Base-by-base conservation (phyloP, 2,888 invertebrate species). In the Artemia sp. region DNA sequence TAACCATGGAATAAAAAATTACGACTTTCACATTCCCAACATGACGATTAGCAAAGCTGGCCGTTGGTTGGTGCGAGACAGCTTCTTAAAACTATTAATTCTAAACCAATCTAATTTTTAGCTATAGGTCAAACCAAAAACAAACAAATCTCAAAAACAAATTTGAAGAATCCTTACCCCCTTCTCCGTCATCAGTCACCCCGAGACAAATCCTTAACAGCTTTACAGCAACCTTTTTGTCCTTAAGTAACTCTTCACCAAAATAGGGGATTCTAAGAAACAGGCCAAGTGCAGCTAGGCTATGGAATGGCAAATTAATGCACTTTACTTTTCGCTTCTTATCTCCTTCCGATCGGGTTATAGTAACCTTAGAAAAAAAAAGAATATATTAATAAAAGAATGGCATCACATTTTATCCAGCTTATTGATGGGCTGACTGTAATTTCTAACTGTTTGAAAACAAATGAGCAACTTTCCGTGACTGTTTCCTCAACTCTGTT, bases 131-230 rank as follows among this genome's bases (percentile, higher is more conserved):
- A 64, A 66, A 68, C 12, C n/a, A 3, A 24, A 67, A 1, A 51
- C 12, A 5, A 14, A 38, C 38, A 67, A 68, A 51, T 10, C 12
- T 12, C n/a, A 19, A 14, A 12, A 12, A 19, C 11, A n/a, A n/a
- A 50, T 12, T 38, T n/a, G 14, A 38, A 58, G 14, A 19, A 1
- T 69, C 80, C 83, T 81, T 75, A 87, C 88, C 87, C 77, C 92
- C 92, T 80, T 92, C 91, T 67, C 92, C 92, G 76, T 93, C 92
- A 75, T 92, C 91, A 4, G 90, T 88, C 8, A 92, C 92, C 38
- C 94, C 95, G 24, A 95, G 82, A 52, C 92, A 88, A 68, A 95
- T 82, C 8, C 93, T 82, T 73, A 95, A 81, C 72, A 95, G 82
- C 77, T 90, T 91, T 75, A 90, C 87, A 0, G 94, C 94, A 72